Percentiles rank a stretch among this genome's conserved stretches.
Evolutionary conservation across 1,140 invertebrate species (phyloP).

Genomic region (Drosophila mojavensis): DNA sequence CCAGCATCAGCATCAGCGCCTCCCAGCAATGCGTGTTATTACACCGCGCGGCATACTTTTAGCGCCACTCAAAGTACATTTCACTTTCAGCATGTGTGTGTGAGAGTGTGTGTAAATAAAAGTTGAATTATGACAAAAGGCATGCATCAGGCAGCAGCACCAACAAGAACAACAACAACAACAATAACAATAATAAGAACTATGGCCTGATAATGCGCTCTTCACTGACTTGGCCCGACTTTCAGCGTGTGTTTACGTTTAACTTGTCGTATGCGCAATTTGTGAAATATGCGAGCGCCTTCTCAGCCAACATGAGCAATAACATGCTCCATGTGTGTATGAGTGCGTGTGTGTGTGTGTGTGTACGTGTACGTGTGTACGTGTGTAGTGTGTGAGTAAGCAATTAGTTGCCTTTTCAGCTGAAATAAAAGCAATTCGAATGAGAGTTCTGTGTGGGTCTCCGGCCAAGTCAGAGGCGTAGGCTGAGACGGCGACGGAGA

Average conservation of each 20-base stretch:
- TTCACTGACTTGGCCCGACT: slow-evolving; percentile 49
- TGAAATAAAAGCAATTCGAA: slow-evolving; percentile 77
- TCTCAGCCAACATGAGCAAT: slow-evolving; percentile 69
- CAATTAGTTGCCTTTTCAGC: slow-evolving; percentile 82
- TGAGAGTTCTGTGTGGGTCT: slow-evolving; percentile 9
- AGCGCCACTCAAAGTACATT: slow-evolving; percentile 76
- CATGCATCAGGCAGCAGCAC: slow-evolving; percentile 46
- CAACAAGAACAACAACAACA: slow-evolving; percentile 28
- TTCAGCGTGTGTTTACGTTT: slow-evolving; percentile 57
- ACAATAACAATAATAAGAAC: slow-evolving; percentile 25
- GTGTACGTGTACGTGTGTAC: slow-evolving; percentile 1
- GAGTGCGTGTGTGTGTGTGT: slow-evolving; percentile 4
- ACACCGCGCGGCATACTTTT: slow-evolving; percentile 79
- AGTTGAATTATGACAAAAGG: slow-evolving; percentile 76
- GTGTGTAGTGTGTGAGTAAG: slow-evolving; percentile 58
- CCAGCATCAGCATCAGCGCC: background rate
- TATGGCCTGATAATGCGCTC: slow-evolving; percentile 74
- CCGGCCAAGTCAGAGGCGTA: background rate
- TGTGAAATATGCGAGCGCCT: slow-evolving; percentile 75
- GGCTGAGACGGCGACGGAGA: background rate
- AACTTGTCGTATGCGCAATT: slow-evolving; percentile 82
- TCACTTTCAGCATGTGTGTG: slow-evolving; percentile 43
- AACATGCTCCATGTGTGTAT: slow-evolving; percentile 27
- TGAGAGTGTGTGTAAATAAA: slow-evolving; percentile 65
- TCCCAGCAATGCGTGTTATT: slow-evolving; percentile 68